Percentiles rank a stretch among this genome's conserved stretches.
These are phyloP conservation scores for Nylanderia fulva DNA, from an alignment of 1,140 invertebrate species.

Conservation along the genomic window DNA sequence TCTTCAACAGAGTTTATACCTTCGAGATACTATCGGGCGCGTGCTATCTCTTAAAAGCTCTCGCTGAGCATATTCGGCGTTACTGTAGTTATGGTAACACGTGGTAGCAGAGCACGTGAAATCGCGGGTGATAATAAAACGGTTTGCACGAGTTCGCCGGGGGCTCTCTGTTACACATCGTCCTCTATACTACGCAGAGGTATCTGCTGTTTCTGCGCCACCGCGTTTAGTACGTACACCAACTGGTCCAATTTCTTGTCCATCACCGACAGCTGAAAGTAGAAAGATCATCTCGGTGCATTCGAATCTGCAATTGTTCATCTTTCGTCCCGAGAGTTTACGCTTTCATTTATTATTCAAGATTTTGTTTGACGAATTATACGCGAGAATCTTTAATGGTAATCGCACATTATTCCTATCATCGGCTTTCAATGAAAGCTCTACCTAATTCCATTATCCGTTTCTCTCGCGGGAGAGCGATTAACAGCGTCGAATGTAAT, in stretches of 20 bases:
- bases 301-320: neutral
- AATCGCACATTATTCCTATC: too few species aligned
- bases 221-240: slow-evolving; percentile 88
- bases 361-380: too few species aligned
- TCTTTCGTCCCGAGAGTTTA: neutral
- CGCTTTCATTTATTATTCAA: neutral
- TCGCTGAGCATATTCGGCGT: slow-evolving; percentile 69
- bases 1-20: neutral
- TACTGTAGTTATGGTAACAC: slow-evolving; percentile 71
- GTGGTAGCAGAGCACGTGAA: slow-evolving; percentile 55
- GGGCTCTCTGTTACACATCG: slow-evolving; percentile 82
- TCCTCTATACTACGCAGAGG: slow-evolving; percentile 84
- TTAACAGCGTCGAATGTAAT: neutral
- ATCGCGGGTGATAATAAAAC: slow-evolving; percentile 27
- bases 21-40: neutral
- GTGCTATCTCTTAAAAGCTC: slow-evolving; percentile 35
- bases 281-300: slow-evolving; percentile 54
- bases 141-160: slow-evolving; percentile 60
- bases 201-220: slow-evolving; percentile 88
- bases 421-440: neutral
- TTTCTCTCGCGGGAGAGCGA: neutral
- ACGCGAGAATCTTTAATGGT: too few species aligned
- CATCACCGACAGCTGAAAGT: slow-evolving; percentile 89
- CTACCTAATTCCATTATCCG: neutral
- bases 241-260: slow-evolving; percentile 91